These are phyloP conservation scores for Clarias laeviceps DNA, from an alignment of 2,797 vertebrate species.

Conservation along the genomic window DNA sequence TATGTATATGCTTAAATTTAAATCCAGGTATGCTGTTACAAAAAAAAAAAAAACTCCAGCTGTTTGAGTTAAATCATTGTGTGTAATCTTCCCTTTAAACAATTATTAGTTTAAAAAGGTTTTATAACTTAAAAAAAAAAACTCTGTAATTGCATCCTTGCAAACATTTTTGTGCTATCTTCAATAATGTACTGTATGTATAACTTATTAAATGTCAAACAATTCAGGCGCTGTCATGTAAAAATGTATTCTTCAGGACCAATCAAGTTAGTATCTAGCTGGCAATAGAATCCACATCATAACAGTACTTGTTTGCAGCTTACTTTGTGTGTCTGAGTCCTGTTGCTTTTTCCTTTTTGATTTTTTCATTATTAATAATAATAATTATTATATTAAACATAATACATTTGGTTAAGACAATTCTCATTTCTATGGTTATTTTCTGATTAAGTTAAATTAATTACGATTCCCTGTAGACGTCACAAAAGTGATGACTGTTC, in stretches of 20 bases:
- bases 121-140: neutral
- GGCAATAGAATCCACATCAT: slow-evolving; percentile 6
- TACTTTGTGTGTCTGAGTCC: neutral
- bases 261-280: slow-evolving; percentile 8
- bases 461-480: slow-evolving; percentile 15
- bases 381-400: no score
- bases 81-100: neutral
- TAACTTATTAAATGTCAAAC: neutral
- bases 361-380: neutral
- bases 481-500: slow-evolving; percentile 29
- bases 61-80: slow-evolving; percentile 21
- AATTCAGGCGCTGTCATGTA: neutral
- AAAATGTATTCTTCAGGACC: neutral
- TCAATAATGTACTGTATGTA: slow-evolving; percentile 3
- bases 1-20: neutral
- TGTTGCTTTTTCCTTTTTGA: slow-evolving; percentile 1
- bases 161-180: no score
- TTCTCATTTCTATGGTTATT: neutral
- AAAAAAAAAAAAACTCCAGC: neutral
- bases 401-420: neutral
- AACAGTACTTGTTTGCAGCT: slow-evolving; percentile 23
- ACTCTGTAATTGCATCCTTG: no score
- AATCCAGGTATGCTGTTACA: neutral
- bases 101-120: neutral
- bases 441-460: slow-evolving; percentile 19